These are phyloP conservation scores for Drosophila macrospina DNA, from an alignment of 2,888 invertebrate species.

Conservation along the genomic window DNA sequence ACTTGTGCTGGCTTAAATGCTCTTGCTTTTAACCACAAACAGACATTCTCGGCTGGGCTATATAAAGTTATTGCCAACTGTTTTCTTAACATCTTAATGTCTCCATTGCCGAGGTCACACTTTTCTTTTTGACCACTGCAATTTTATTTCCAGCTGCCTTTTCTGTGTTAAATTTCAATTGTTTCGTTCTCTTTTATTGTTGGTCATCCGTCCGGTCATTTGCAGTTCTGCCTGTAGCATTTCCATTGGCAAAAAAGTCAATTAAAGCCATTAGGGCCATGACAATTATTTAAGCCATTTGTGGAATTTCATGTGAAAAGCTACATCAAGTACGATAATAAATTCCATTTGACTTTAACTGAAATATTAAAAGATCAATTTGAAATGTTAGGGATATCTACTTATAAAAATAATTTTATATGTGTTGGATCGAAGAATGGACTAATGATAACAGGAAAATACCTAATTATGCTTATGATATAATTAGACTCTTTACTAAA, in stretches of 20 bases:
- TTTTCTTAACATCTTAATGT: conserved; percentile 35
- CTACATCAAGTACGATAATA: not conserved
- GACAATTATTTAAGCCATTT: conserved; percentile 62
- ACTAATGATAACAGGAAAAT: no score
- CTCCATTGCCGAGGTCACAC: conserved; percentile 43
- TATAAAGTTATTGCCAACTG: conserved; percentile 41
- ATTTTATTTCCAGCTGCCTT: conserved; percentile 46
- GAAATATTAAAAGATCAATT: not conserved
- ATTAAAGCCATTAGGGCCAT: conserved; percentile 63
- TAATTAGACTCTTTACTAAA: no score
- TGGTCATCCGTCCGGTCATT: conserved; percentile 26
- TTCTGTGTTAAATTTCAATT: conserved; percentile 57
- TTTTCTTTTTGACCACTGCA: conserved; percentile 53
- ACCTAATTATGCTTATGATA: no score
- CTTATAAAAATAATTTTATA: not conserved
- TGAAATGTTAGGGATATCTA: not conserved
- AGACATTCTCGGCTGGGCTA: conserved; percentile 13
- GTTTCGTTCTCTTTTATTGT: conserved; percentile 42
- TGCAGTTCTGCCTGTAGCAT: conserved; percentile 24
- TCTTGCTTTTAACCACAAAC: conserved; percentile 15
- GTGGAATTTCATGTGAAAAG: conserved; percentile 15
- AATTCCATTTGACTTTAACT: not conserved
- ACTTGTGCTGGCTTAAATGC: conserved; percentile 8
- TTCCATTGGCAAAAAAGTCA: conserved; percentile 51
- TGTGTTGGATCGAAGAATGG: no score